Percentiles rank a stretch among this genome's conserved stretches.
These are phyloP conservation scores for Oncorhynchus keta DNA, from an alignment of 2,113 vertebrate genomes.

Conservation along the genomic window DNA sequence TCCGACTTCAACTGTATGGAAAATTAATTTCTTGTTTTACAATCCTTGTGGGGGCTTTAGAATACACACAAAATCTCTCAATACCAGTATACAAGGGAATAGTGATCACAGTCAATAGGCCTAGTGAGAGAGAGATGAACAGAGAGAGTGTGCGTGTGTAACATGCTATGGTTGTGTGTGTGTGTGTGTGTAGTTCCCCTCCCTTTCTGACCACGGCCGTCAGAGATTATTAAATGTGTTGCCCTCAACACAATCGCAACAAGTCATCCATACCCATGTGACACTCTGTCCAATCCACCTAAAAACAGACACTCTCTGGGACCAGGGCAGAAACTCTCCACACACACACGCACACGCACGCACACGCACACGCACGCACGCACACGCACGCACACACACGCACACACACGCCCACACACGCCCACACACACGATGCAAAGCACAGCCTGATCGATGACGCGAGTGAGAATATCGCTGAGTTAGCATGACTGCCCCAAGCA, in stretches of 20 bases:
- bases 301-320: background rate
- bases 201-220: slow-evolving; percentile 35
- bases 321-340: background rate
- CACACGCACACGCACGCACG: no score
- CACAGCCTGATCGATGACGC: slow-evolving; percentile 11
- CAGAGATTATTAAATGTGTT: slow-evolving; percentile 74
- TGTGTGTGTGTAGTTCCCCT: slow-evolving; percentile 17
- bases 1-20: no score
- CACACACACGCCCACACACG: no score
- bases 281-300: slow-evolving; percentile 27
- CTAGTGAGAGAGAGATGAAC: background rate
- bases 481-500: background rate
- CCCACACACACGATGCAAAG: no score
- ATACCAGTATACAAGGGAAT: no score
- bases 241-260: slow-evolving; percentile 69
- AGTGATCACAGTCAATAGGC: no score
- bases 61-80: no score
- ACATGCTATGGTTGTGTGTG: slow-evolving; percentile 16
- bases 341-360: no score
- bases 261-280: slow-evolving; percentile 67
- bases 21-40: no score
- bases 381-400: no score
- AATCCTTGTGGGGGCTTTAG: no score
- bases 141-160: slow-evolving; percentile 1
- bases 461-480: background rate